These are phyloP conservation scores for Fulmarus glacialis DNA, from an alignment of 2,113 vertebrate genomes.

Conservation along the genomic window DNA sequence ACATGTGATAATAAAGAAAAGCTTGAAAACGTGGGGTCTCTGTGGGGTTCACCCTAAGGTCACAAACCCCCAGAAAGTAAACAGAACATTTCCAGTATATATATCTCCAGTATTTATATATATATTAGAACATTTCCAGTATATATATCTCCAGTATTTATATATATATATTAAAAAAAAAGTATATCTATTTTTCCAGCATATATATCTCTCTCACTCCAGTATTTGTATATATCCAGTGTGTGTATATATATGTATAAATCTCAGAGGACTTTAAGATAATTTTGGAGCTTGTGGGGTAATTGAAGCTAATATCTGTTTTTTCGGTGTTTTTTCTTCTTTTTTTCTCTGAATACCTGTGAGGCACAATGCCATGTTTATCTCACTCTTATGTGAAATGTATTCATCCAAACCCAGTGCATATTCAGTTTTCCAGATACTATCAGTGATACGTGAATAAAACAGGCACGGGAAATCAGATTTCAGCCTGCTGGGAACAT, in stretches of 20 bases:
- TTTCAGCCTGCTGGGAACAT: background rate
- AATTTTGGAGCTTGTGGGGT: background rate
- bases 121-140: background rate
- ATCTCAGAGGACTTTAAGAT: background rate
- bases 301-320: background rate
- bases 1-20: background rate
- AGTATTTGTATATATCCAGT: background rate
- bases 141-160: too few species aligned
- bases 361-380: background rate
- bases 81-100: background rate
- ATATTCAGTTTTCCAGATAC: background rate
- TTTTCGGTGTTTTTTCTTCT: background rate
- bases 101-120: background rate
- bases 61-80: slow-evolving; percentile 3
- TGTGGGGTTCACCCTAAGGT: slow-evolving; percentile 6
- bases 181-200: background rate
- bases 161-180: too few species aligned
- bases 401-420: background rate
- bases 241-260: background rate
- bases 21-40: background rate
- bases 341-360: background rate
- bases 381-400: background rate
- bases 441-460: background rate
- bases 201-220: background rate
- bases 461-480: background rate